Percentiles rank a stretch among this genome's conserved stretches.
phyloP scores from a whole-genome alignment of 2,888 invertebrate species.

The Halictus quadricinctus region DNA sequence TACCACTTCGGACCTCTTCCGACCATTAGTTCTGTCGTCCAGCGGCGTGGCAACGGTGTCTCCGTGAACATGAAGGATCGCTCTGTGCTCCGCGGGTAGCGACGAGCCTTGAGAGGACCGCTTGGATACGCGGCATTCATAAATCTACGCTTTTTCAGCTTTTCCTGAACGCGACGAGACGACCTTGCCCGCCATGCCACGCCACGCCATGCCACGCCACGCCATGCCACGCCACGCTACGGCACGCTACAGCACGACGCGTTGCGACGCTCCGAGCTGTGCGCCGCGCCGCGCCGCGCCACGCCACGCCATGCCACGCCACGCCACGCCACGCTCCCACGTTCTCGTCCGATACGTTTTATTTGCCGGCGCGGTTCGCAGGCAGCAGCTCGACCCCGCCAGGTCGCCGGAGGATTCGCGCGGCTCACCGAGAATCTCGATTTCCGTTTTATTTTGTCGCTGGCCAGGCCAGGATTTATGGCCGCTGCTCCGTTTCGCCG shows the following conservation, averaged over 20 bases:
- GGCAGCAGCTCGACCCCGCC: conserved; percentile 50
- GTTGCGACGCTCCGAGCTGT: background rate
- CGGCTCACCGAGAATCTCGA: conserved; percentile 66
- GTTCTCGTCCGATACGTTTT: conserved; percentile 52
- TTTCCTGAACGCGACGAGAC: conserved; percentile 60
- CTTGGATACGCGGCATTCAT: conserved; percentile 60
- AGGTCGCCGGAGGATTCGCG: conserved; percentile 50
- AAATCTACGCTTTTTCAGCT: conserved; percentile 65
- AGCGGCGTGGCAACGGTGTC: conserved; percentile 50
- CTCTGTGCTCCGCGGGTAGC: conserved; percentile 59
- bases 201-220: background rate
- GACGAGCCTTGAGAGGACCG: conserved; percentile 34
- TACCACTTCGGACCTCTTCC: conserved; percentile 36
- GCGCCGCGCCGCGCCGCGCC: conserved; percentile 23
- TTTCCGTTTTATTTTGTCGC: conserved; percentile 69
- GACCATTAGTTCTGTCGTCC: conserved; percentile 51
- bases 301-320: background rate
- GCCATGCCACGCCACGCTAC: conserved; percentile 21
- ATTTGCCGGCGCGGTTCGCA: conserved; percentile 21
- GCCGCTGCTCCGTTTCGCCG: conserved; percentile 57
- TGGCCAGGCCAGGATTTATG: conserved; percentile 60
- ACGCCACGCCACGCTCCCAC: conserved; percentile 31
- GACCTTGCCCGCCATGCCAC: conserved; percentile 54
- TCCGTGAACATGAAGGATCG: conserved; percentile 61
- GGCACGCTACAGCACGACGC: background rate